phyloP scores from a whole-genome alignment of 2,797 vertebrate genomes.

The Dromococcyx pavoninus region DNA sequence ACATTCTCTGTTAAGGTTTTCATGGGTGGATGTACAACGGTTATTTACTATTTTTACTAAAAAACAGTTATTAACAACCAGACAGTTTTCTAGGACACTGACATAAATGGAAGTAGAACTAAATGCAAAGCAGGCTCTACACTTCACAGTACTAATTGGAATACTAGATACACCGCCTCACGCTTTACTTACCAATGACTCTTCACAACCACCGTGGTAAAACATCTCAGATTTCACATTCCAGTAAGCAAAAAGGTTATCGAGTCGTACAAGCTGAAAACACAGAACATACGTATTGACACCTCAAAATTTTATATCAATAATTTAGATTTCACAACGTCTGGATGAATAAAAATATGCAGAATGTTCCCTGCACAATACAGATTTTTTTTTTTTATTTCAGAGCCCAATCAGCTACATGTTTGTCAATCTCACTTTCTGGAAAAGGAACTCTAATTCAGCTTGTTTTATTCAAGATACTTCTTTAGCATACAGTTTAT shows the following conservation, averaged over 20 bases:
- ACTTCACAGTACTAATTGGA: background rate
- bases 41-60: background rate
- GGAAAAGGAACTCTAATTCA: background rate
- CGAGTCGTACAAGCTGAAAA: slow-evolving; percentile 89
- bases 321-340: background rate
- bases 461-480: background rate
- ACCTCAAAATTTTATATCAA: background rate
- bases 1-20: background rate
- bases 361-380: background rate
- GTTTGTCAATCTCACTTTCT: background rate
- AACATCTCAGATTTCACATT: slow-evolving; percentile 93
- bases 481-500: background rate
- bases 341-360: background rate
- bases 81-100: background rate
- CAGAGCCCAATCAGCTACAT: background rate
- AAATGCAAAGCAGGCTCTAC: background rate
- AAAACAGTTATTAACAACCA: background rate
- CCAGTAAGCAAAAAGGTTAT: slow-evolving; percentile 97
- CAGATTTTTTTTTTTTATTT: background rate
- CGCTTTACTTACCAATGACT: slow-evolving; percentile 87
- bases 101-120: background rate
- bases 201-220: slow-evolving; percentile 81
- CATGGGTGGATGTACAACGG: too few species aligned
- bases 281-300: background rate
- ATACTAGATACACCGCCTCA: background rate